These are phyloP conservation scores for Darevskia nairensis DNA, from an alignment of 2,797 vertebrate species.

Conservation along the genomic window DNA sequence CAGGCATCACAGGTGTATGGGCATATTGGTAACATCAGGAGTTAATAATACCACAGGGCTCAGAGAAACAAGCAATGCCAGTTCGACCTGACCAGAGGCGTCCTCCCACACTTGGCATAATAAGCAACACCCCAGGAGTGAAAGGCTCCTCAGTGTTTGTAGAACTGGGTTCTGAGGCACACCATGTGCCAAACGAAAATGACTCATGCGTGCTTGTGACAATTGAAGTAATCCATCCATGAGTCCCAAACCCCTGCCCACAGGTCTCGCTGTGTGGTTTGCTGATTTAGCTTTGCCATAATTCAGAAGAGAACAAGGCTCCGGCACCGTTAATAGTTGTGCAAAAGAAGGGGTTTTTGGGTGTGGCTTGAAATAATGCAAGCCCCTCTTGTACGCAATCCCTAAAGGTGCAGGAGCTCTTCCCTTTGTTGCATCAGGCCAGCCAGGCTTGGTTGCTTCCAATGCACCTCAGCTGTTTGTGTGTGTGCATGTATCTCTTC, in stretches of 20 bases:
- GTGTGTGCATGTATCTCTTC: not conserved
- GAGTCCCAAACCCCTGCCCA: not conserved
- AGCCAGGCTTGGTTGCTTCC: too few species aligned
- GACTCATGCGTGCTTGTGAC: not conserved
- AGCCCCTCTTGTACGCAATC: too few species aligned
- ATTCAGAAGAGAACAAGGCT: too few species aligned
- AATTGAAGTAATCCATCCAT: too few species aligned
- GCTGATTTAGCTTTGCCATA: not conserved
- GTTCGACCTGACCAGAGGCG: slow-evolving; percentile 4
- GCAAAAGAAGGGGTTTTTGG: too few species aligned
- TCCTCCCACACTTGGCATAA: not conserved
- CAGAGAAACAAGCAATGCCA: slow-evolving; percentile 19
- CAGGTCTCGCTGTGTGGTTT: not conserved
- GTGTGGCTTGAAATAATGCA: too few species aligned
- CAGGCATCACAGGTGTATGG: not conserved
- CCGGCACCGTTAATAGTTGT: too few species aligned
- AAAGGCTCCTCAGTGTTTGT: not conserved
- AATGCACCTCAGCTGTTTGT: not conserved
- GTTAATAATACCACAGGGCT: not conserved
- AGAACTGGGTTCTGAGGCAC: not conserved
- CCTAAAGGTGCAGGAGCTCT: too few species aligned
- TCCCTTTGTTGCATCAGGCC: too few species aligned
- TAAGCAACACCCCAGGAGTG: not conserved
- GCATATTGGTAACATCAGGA: not conserved
- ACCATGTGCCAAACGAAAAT: not conserved